Evolutionary conservation across 2,797 vertebrate genomes (phyloP).

Genomic region (Falco concolor): DNA sequence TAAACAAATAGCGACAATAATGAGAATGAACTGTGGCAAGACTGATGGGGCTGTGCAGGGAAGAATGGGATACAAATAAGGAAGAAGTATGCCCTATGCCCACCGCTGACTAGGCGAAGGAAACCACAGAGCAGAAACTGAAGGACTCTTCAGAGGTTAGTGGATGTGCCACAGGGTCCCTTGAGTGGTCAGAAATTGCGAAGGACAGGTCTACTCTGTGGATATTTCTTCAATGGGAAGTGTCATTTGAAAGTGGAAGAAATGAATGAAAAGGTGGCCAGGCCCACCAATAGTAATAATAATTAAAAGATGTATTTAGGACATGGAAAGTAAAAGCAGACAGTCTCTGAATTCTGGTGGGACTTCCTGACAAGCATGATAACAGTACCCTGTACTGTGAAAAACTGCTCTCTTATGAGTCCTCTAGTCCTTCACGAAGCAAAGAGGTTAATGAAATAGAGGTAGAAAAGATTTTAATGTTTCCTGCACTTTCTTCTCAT

Average conservation of each 20-base stretch:
- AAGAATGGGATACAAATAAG: background rate
- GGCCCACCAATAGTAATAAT: background rate
- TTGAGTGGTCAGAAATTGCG: background rate
- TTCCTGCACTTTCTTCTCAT: background rate
- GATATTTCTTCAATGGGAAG: background rate
- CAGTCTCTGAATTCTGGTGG: background rate
- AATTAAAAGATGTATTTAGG: background rate
- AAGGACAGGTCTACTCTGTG: background rate
- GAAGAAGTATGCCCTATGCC: background rate
- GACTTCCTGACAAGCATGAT: background rate
- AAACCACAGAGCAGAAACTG: background rate
- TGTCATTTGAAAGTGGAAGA: background rate
- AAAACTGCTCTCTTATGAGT: background rate
- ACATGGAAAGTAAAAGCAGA: background rate
- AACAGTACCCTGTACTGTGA: background rate
- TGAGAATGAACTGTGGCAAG: background rate
- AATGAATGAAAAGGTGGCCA: background rate
- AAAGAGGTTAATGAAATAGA: background rate
- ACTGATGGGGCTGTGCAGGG: background rate
- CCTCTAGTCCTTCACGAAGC: background rate
- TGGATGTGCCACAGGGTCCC: background rate
- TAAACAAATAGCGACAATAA: background rate
- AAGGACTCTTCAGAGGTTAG: background rate
- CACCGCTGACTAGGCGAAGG: background rate
- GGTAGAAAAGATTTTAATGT: background rate